Conservation (phyloP, 1,140 invertebrate genomes). For the Sipha flava region DNA sequence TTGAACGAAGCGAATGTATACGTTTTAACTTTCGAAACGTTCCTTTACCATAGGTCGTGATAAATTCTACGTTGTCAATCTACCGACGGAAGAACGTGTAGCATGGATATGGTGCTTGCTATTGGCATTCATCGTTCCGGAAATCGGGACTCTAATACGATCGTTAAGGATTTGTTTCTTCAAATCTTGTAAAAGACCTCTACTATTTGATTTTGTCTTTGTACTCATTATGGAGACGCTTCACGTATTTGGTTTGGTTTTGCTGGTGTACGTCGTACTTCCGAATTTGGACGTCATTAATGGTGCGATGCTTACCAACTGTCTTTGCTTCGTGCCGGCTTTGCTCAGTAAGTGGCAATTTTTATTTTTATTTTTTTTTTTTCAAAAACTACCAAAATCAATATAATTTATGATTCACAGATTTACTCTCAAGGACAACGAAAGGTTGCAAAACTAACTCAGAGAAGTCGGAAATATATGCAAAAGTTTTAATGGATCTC, state of each 20-base stretch:
- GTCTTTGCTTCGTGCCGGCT: slow-evolving; percentile 79
- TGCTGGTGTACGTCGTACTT: slow-evolving; percentile 77
- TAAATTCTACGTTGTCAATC: slow-evolving; percentile 65
- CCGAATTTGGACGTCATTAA: slow-evolving; percentile 86
- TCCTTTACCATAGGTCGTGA: slow-evolving; percentile 58
- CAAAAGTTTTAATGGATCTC: slow-evolving; percentile 74
- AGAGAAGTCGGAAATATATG: slow-evolving; percentile 53
- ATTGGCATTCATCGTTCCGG: slow-evolving; percentile 75
- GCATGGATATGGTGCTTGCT: slow-evolving; percentile 91
- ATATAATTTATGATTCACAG: slow-evolving; percentile 44
- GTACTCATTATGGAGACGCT: slow-evolving; percentile 75
- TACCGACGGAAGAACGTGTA: slow-evolving; percentile 73
- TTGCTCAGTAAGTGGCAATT: slow-evolving; percentile 51
- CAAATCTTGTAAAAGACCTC: slow-evolving; percentile 49
- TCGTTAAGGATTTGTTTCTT: slow-evolving; percentile 82
- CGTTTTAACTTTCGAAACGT: no score
- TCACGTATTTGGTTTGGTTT: slow-evolving; percentile 72
- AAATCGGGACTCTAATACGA: slow-evolving; percentile 74
- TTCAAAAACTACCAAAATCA: background rate
- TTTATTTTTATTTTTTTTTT: background rate
- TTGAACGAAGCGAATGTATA: no score
- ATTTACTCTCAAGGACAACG: slow-evolving; percentile 66
- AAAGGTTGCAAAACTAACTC: slow-evolving; percentile 47
- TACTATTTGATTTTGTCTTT: slow-evolving; percentile 42
- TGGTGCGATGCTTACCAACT: slow-evolving; percentile 88